Percentiles rank a stretch among this genome's conserved stretches.
These are phyloP conservation scores for Corydoras sp. DNA, from an alignment of 2,113 vertebrate genomes.

Conservation along the genomic window DNA sequence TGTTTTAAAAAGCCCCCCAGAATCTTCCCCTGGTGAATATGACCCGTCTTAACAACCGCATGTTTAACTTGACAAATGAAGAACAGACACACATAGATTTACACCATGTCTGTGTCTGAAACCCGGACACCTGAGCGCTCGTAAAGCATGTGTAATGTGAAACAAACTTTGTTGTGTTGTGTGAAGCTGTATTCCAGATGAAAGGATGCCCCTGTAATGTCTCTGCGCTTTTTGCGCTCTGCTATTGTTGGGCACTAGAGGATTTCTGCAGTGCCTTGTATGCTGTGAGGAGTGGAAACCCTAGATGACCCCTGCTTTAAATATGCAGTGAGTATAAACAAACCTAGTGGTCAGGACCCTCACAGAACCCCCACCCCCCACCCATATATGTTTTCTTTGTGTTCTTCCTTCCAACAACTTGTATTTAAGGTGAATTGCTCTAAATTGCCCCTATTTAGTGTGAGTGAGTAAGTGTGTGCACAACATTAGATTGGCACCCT, in stretches of 20 bases:
- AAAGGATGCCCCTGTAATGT: slow-evolving; percentile 3
- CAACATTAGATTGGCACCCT: too few species aligned
- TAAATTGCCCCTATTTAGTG: too few species aligned
- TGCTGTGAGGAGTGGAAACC: not conserved
- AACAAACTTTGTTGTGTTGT: not conserved
- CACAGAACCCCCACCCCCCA: too few species aligned
- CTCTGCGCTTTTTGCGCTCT: not conserved
- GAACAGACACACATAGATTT: not conserved
- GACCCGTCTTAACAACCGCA: not conserved
- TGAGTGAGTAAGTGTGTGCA: too few species aligned
- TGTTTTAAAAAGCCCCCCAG: too few species aligned
- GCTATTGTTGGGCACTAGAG: not conserved
- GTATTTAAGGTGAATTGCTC: too few species aligned
- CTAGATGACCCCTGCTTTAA: too few species aligned
- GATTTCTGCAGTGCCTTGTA: not conserved
- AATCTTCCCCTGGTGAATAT: not conserved
- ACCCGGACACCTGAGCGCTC: not conserved
- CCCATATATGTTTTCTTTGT: too few species aligned
- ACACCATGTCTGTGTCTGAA: not conserved
- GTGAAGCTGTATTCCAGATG: slow-evolving; percentile 16
- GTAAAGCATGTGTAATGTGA: slow-evolving; percentile 8
- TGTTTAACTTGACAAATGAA: not conserved
- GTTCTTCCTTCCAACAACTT: too few species aligned
- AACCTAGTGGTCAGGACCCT: too few species aligned
- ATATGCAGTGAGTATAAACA: too few species aligned